Percentiles rank a stretch among this genome's conserved stretches.
Evolutionary conservation across 2,888 invertebrate species (phyloP).

Genomic region (Archips xylosteana): DNA sequence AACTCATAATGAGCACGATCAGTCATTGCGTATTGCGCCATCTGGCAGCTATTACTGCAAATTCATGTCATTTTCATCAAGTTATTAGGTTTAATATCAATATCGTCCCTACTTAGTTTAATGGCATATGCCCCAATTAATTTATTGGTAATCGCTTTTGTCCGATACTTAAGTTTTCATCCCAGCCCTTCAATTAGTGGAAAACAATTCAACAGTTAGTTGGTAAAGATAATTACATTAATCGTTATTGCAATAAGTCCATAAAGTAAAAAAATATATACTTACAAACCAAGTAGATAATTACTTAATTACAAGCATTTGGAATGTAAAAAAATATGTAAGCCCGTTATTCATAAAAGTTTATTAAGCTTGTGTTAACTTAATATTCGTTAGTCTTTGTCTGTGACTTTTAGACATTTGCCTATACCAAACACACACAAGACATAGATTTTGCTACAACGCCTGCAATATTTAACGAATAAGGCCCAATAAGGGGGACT

Average conservation of each 20-base stretch:
- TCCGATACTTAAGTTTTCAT: background rate
- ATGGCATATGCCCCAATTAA: slow-evolving; percentile 8
- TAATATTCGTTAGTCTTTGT: too few species aligned
- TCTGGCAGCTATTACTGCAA: slow-evolving; percentile 9
- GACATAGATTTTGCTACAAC: too few species aligned
- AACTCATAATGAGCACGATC: background rate
- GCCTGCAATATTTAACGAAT: too few species aligned
- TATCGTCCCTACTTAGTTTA: slow-evolving; percentile 8
- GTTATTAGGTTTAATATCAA: slow-evolving; percentile 14
- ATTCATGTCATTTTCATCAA: slow-evolving; percentile 4
- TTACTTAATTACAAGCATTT: too few species aligned
- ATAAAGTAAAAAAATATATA: background rate
- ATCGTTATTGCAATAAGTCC: too few species aligned
- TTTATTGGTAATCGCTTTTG: slow-evolving; percentile 5
- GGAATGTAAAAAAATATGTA: too few species aligned
- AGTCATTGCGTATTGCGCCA: slow-evolving; percentile 1
- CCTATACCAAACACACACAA: too few species aligned
- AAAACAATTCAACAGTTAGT: background rate
- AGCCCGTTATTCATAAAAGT: too few species aligned
- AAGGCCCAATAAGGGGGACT: too few species aligned
- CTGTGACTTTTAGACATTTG: too few species aligned
- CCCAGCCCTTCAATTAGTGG: background rate
- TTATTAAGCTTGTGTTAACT: too few species aligned
- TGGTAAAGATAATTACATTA: background rate
- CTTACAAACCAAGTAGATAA: too few species aligned